Evolutionary conservation across 2,888 invertebrate genomes (phyloP).

Genomic region (Ceratothoa steindachneri): DNA sequence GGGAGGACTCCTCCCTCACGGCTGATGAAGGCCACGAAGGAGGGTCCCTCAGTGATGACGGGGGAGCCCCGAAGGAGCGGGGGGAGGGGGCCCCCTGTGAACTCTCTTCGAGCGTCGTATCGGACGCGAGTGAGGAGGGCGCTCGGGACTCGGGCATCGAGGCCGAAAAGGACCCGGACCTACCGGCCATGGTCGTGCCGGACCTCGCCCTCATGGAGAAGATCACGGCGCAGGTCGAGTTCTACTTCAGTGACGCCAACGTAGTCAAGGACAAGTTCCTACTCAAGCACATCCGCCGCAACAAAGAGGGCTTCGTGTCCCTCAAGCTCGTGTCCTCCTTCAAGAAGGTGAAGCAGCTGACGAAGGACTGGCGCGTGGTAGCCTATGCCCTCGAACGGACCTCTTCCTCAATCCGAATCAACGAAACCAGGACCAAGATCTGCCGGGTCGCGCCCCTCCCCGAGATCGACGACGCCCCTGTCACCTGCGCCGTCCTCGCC

Average conservation of each 20-base stretch:
- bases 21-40: background rate
- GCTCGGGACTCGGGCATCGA: slow-evolving; percentile 47
- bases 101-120: slow-evolving; percentile 35
- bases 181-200: slow-evolving; percentile 40
- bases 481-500: slow-evolving; percentile 84
- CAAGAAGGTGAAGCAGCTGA: slow-evolving; percentile 86
- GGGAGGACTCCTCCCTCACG: too few species aligned
- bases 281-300: slow-evolving; percentile 86
- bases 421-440: slow-evolving; percentile 84
- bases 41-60: background rate
- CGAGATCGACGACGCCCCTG: slow-evolving; percentile 84
- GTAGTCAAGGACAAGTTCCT: slow-evolving; percentile 93
- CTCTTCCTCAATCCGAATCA: slow-evolving; percentile 75
- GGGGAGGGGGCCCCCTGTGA: background rate
- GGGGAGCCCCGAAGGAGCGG: background rate
- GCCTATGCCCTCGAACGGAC: slow-evolving; percentile 76
- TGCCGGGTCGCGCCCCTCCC: slow-evolving; percentile 79
- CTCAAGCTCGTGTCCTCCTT: slow-evolving; percentile 91
- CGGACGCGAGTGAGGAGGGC: slow-evolving; percentile 44
- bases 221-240: slow-evolving; percentile 64
- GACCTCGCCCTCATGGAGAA: slow-evolving; percentile 31
- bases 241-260: slow-evolving; percentile 91
- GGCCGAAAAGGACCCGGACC: slow-evolving; percentile 35
- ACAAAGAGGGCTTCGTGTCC: slow-evolving; percentile 92
- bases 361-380: slow-evolving; percentile 89